Evolutionary conservation across 2,888 invertebrate genomes (phyloP), one percentile per base, ranked within the genome.

Genomic region (Cylloceria caligata): DNA sequence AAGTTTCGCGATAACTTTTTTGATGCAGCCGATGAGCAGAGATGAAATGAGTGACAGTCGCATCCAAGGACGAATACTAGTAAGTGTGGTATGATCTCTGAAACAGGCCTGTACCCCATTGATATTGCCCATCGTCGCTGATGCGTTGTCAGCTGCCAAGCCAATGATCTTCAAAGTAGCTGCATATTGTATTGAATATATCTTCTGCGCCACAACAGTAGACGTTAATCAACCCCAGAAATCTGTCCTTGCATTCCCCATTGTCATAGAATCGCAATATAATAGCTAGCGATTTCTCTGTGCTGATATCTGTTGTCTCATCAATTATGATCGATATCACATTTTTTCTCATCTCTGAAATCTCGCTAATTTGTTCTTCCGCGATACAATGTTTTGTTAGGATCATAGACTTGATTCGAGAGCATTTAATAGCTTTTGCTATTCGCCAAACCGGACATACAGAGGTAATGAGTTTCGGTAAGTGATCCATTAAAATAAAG

Each of bases 331-430:
- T 74, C 7, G 74, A 74, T 5, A 74, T 52, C 9, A 34, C 16
- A 34, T 9, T 24, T 0, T 36, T n/a, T 24, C 16, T 49, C 57
- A 55, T 57, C 16, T 64, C 39, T 19, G 62, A 64, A 4, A 64
- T 64, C 24, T 42, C 13, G 3, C 9, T 3, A 7, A 62, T 39
- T 11, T 62, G 62, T 13, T 62, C 36, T 5, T 3, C 7, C 1
- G 62, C 62, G 7, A 65, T 72, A 55, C 82, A 55, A 34, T 87
- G 80, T 11, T 11, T 39, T 9, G 83, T 81, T 3, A 81, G 45
- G 60, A 69, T 77, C 30, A 81, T 81, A 45, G 84, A 74, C 80
- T 85, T 85, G 27, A 75, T 83, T 83, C 84, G 47, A 36, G 74
- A 76, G 71, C 72, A 82, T 34, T 71, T 83, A 13, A 83, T 49